phyloP scores from a whole-genome alignment of 2,888 invertebrate species.

The Idaea straminata region DNA sequence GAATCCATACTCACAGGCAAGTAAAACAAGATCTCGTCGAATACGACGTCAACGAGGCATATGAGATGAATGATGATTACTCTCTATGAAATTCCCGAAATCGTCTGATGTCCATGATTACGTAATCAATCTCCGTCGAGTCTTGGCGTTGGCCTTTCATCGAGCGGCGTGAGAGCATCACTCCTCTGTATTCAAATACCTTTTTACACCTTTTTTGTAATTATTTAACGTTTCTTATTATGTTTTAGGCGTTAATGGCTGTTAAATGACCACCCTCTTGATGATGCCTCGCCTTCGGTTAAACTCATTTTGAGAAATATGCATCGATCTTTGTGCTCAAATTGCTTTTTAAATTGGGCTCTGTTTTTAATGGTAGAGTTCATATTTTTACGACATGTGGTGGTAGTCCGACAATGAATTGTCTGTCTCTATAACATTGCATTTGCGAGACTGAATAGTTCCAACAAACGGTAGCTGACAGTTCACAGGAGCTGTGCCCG shows the following conservation, averaged over 20 bases:
- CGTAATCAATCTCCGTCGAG: conserved; percentile 76
- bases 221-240: conserved; percentile 70
- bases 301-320: conserved; percentile 49
- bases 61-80: conserved; percentile 73
- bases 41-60: conserved; percentile 65
- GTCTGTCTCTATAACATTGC: conserved; percentile 27
- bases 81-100: conserved; percentile 73
- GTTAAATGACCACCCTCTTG: conserved; percentile 68
- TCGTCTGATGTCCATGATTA: conserved; percentile 71
- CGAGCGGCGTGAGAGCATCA: conserved; percentile 62
- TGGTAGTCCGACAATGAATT: conserved; percentile 29
- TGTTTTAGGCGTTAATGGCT: conserved; percentile 71
- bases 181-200: conserved; percentile 58
- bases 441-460: conserved; percentile 24
- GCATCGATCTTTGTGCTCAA: conserved; percentile 43
- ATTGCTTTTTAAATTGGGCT: conserved; percentile 49
- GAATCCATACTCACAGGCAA: conserved; percentile 40
- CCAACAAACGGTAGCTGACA: conserved; percentile 61
- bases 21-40: conserved; percentile 39
- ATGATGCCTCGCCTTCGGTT: conserved; percentile 49
- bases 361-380: conserved; percentile 40
- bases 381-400: conserved; percentile 33
- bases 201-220: conserved; percentile 74
- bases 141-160: conserved; percentile 70
- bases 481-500: conserved; percentile 44